A percentile compares a stretch with the other conserved stretches of the same genome.
Conservation (phyloP, 1,140 invertebrate genomes). For the Proctacanthus coquilletti region DNA sequence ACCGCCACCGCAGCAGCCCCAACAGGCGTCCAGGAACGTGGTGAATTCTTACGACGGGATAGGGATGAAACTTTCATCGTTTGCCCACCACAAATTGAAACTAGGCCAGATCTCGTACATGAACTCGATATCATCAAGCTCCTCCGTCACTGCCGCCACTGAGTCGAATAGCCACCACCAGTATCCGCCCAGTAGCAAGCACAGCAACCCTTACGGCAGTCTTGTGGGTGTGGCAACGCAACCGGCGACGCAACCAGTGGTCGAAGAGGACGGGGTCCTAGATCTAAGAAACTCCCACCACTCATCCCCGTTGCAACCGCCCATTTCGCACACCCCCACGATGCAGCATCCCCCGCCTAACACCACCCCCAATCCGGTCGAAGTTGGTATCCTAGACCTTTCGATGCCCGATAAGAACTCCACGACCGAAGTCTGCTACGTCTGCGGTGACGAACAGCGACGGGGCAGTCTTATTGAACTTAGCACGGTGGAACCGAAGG, state of each 20-base stretch:
- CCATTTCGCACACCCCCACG: neutral
- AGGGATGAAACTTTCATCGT: constrained; percentile 12
- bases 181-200: constrained; percentile 13
- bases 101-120: constrained; percentile 11
- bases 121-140: constrained; percentile 7
- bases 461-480: constrained; percentile 54
- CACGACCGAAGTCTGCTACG: constrained; percentile 72
- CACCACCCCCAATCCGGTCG: constrained; percentile 11
- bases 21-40: constrained; percentile 11
- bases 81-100: constrained; percentile 27
- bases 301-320: constrained; percentile 4
- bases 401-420: constrained; percentile 86
- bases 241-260: constrained; percentile 7
- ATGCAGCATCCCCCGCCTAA: constrained; percentile 1
- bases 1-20: neutral
- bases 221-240: neutral
- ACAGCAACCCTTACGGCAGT: constrained; percentile 7
- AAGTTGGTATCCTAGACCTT: constrained; percentile 64
- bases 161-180: constrained; percentile 1
- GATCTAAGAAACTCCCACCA: constrained; percentile 17
- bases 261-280: constrained; percentile 20
- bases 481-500: constrained; percentile 39
- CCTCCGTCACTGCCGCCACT: neutral
- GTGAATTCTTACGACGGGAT: constrained; percentile 7
- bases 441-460: constrained; percentile 75